These are phyloP conservation scores for Polydrusus tereticollis DNA, from an alignment of 2,888 invertebrate genomes.

Conservation along the genomic window DNA sequence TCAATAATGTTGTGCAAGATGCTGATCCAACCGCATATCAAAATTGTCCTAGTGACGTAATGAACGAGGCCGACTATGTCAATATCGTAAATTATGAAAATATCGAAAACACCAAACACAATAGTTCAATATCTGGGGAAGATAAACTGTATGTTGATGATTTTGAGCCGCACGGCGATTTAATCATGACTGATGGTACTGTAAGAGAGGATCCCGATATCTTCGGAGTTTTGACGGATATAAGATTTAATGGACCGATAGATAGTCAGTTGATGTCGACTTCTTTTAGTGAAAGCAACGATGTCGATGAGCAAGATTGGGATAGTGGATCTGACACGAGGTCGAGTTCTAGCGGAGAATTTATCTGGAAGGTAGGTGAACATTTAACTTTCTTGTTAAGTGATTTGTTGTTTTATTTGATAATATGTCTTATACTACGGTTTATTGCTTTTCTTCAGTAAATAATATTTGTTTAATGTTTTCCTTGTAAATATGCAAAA, in stretches of 20 bases:
- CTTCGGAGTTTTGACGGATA: conserved; percentile 65
- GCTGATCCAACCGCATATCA: neutral
- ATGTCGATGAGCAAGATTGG: conserved; percentile 75
- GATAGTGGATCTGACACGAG: conserved; percentile 76
- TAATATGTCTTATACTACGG: neutral
- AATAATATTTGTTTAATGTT: neutral
- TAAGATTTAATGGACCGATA: conserved; percentile 65
- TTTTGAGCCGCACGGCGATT: conserved; percentile 7
- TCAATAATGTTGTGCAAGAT: neutral
- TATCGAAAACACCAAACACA: conserved; percentile 55
- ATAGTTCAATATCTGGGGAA: neutral
- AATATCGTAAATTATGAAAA: conserved; percentile 58
- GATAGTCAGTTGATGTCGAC: conserved; percentile 67
- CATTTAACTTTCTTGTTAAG: no score
- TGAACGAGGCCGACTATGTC: conserved; percentile 59
- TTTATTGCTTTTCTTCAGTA: neutral
- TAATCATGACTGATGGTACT: neutral
- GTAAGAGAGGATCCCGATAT: conserved; percentile 48
- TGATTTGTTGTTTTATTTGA: neutral
- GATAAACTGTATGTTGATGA: conserved; percentile 18
- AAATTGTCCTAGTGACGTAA: conserved; percentile 44
- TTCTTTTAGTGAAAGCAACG: conserved; percentile 69
- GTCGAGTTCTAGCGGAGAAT: conserved; percentile 82
- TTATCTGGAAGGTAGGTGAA: conserved; percentile 80
- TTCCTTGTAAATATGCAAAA: neutral